phyloP scores from a whole-genome alignment of 2,113 vertebrate genomes.

The Sander lucioperca region DNA sequence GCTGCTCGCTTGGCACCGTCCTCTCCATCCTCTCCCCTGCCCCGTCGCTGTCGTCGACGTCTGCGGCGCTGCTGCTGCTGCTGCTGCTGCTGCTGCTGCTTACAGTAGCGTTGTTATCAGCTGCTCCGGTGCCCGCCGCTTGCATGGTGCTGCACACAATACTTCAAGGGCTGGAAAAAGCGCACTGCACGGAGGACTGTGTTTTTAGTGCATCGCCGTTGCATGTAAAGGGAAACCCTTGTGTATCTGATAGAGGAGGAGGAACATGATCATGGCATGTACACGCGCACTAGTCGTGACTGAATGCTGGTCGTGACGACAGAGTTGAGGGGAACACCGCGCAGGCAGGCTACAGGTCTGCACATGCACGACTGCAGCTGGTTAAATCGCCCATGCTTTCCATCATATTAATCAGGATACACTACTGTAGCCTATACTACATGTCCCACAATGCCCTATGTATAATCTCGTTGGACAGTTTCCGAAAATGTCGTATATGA shows the following conservation, averaged over 20 bases:
- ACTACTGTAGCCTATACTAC: not conserved
- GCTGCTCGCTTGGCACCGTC: constrained; percentile 63
- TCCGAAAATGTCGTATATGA: not conserved
- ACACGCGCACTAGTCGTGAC: constrained; percentile 72
- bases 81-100: constrained; percentile 59
- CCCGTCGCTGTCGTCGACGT: constrained; percentile 57
- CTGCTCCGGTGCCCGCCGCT: constrained; percentile 45
- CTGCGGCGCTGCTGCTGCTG: constrained; percentile 50
- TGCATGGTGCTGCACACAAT: constrained; percentile 54
- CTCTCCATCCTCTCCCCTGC: constrained; percentile 73
- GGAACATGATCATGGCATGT: constrained; percentile 57
- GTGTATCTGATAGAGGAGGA: constrained; percentile 24
- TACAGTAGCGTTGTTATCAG: constrained; percentile 58
- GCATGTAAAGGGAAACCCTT: constrained; percentile 11
- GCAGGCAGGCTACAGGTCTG: constrained; percentile 32
- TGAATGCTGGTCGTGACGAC: constrained; percentile 58
- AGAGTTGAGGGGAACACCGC: constrained; percentile 53
- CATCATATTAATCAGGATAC: not conserved
- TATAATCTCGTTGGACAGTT: too few relatives aligned
- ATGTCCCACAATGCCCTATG: not conserved
- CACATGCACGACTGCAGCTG: not conserved
- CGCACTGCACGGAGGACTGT: constrained; percentile 3
- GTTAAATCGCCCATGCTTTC: not conserved
- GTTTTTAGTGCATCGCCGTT: constrained; percentile 33
- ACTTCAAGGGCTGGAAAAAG: constrained; percentile 9